Percentiles rank a stretch among this genome's conserved stretches.
Evolutionary conservation across 2,888 invertebrate species (phyloP).

Genomic region (Athalia circularis): DNA sequence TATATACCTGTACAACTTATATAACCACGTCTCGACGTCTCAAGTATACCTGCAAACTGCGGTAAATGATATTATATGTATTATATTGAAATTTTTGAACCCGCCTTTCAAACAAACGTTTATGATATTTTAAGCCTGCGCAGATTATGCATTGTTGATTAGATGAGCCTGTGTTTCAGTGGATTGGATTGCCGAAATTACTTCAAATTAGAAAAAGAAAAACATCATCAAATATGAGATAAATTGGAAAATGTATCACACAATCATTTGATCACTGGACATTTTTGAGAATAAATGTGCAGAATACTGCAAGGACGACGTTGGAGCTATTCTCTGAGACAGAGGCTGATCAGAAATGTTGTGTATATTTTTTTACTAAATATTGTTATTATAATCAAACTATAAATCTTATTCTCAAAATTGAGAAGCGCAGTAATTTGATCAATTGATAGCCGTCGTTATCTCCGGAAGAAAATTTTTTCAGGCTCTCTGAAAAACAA

Average conservation of each 20-base stretch:
- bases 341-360: constrained; percentile 38
- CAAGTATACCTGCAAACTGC: background rate
- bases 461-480: background rate
- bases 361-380: constrained; percentile 43
- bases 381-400: constrained; percentile 39
- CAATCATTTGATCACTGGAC: background rate
- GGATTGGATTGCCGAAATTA: background rate
- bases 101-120: constrained; percentile 31
- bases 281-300: background rate
- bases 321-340: background rate
- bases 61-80: constrained; percentile 8
- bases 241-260: background rate
- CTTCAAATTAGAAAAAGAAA: background rate
- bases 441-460: background rate
- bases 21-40: constrained; percentile 1
- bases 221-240: background rate
- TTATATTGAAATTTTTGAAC: constrained; percentile 18
- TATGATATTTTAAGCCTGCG: constrained; percentile 22
- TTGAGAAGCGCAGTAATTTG: constrained; percentile 12
- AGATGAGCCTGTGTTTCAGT: constrained; percentile 22
- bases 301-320: background rate
- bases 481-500: background rate
- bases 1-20: constrained; percentile 10
- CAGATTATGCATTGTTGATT: constrained; percentile 32
- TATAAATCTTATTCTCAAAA: constrained; percentile 22